A percentile compares a stretch with the other conserved stretches of the same genome.
Conservation (phyloP, 2,113 vertebrate genomes). For the Myxocyprinus asiaticus region DNA sequence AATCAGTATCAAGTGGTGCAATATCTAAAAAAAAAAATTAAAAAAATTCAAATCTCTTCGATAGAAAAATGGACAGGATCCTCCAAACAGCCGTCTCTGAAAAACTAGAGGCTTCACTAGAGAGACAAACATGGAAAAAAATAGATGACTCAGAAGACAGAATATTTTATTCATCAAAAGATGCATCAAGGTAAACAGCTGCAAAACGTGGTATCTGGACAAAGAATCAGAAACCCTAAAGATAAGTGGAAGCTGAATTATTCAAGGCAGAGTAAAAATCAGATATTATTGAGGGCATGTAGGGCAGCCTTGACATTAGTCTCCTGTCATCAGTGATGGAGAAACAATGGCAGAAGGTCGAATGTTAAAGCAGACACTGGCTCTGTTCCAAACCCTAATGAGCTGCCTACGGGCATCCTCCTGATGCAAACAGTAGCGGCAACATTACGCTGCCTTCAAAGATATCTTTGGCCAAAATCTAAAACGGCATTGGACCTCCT, state of each 20-base stretch:
- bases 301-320: not conserved
- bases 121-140: constrained; percentile 11
- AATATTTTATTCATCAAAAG: not conserved
- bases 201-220: constrained; percentile 4
- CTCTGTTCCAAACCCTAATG: constrained; percentile 9
- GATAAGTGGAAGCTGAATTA: not conserved
- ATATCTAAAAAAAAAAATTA: no score
- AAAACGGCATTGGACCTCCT: no score
- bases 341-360: not conserved
- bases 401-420: not conserved
- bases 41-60: no score
- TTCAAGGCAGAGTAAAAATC: not conserved
- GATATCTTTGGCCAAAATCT: no score
- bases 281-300: not conserved
- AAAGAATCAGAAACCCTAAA: not conserved
- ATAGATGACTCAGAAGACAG: not conserved
- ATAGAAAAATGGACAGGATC: constrained; percentile 4
- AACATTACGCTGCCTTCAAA: no score
- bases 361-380: not conserved
- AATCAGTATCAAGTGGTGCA: not conserved
- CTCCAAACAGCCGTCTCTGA: constrained; percentile 31
- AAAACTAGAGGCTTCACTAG: constrained; percentile 24
- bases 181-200: constrained; percentile 13
- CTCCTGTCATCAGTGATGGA: not conserved
- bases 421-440: no score